A percentile compares a stretch with the other conserved stretches of the same genome.
Evolutionary conservation across 2,113 vertebrate genomes (phyloP).

Genomic region (Corapipo altera): DNA sequence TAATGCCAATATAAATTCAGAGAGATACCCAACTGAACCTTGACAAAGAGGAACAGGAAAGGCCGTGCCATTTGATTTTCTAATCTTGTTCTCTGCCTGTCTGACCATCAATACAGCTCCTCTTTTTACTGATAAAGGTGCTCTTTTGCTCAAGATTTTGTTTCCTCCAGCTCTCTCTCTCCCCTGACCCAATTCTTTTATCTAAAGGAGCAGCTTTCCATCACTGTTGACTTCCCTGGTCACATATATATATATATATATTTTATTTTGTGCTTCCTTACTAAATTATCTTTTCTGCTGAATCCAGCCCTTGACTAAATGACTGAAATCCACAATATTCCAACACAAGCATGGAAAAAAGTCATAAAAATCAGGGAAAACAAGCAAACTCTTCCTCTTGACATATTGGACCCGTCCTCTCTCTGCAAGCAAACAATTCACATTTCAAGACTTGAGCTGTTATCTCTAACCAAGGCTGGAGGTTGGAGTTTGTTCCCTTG

Average conservation of each 20-base stretch:
- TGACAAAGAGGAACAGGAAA: neutral
- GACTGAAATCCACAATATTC: neutral
- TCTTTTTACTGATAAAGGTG: neutral
- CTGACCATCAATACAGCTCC: neutral
- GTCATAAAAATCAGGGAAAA: neutral
- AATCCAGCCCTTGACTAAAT: neutral
- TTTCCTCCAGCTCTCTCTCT: neutral
- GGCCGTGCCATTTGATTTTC: neutral
- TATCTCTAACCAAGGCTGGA: neutral
- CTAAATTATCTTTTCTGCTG: neutral
- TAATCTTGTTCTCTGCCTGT: neutral
- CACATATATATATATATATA: accelerated
- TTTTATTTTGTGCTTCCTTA: neutral
- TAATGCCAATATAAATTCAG: neutral
- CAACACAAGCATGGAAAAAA: neutral
- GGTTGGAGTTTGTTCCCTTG: neutral
- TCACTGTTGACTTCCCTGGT: neutral
- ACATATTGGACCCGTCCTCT: accelerated
- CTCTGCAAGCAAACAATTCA: neutral
- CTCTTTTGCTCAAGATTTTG: neutral
- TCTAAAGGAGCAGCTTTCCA: neutral
- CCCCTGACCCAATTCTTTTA: neutral
- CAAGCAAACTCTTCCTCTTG: neutral
- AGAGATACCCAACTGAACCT: neutral
- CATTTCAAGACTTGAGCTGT: neutral